phyloP scores from a whole-genome alignment of 2,113 vertebrate species.

The Oxygymnocypris stewartii region DNA sequence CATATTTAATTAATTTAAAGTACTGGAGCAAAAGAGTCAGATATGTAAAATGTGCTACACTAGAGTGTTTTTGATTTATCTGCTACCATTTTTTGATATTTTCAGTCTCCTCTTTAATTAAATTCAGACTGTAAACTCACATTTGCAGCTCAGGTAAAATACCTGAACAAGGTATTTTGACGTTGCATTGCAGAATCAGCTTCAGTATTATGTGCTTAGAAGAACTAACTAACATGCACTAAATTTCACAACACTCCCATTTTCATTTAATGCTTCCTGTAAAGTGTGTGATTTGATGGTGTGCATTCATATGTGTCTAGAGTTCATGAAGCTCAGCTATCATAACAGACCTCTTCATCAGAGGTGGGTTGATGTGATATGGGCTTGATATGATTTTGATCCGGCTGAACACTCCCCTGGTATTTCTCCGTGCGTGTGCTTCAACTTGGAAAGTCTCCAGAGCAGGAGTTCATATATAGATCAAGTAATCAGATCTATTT shows the following conservation, averaged over 20 bases:
- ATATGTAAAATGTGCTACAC: too few species aligned
- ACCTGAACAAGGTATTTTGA: not conserved
- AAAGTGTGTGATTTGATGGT: not conserved
- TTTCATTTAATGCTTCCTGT: not conserved
- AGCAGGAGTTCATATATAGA: constrained; percentile 30
- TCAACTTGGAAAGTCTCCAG: constrained; percentile 21
- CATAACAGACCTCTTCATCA: not conserved
- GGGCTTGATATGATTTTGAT: constrained; percentile 11
- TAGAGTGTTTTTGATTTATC: too few species aligned
- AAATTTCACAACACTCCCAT: not conserved
- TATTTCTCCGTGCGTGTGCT: not conserved
- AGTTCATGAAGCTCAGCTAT: not conserved
- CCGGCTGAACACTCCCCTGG: constrained; percentile 2
- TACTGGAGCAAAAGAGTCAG: not conserved
- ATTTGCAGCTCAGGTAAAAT: not conserved
- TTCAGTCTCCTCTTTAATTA: not conserved
- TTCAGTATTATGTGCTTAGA: not conserved
- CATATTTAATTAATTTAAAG: not conserved
- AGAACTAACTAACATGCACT: not conserved
- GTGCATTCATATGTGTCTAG: not conserved
- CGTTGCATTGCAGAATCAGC: not conserved
- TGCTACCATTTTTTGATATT: not conserved
- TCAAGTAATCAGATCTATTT: constrained; percentile 30
- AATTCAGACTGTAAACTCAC: not conserved
- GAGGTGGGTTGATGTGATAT: not conserved